A percentile compares a stretch with the other conserved stretches of the same genome.
Conservation (phyloP, 1,140 invertebrate species). For the Acromyrmex charruanus region DNA sequence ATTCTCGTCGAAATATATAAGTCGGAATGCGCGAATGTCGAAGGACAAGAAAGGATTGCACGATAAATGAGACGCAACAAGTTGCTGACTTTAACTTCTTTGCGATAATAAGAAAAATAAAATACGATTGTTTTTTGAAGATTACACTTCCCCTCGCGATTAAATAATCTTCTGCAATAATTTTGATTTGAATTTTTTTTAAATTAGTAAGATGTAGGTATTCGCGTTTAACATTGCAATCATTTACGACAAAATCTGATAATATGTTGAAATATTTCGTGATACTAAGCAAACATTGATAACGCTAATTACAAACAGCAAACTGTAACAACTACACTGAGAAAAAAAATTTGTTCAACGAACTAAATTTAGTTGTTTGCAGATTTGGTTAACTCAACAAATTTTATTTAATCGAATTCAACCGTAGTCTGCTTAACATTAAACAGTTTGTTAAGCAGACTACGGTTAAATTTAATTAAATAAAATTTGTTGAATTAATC, state of each 20-base stretch:
- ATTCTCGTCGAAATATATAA: neutral
- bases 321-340: neutral
- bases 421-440: too few relatives aligned
- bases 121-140: neutral
- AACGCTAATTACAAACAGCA: neutral
- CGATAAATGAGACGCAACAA: slow-evolving; percentile 12
- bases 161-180: neutral
- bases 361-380: too few relatives aligned
- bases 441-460: too few relatives aligned
- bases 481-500: too few relatives aligned
- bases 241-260: neutral
- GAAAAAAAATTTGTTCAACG: too few relatives aligned
- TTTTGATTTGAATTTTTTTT: neutral
- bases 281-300: neutral
- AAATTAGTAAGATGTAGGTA: neutral
- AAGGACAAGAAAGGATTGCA: slow-evolving; percentile 3
- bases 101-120: neutral
- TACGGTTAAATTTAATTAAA: too few relatives aligned
- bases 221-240: neutral
- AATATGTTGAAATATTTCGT: neutral
- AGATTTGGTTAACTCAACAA: too few relatives aligned
- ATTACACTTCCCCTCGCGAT: neutral
- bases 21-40: slow-evolving; percentile 4
- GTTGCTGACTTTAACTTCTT: neutral
- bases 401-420: too few relatives aligned